Evolutionary conservation across 2,797 vertebrate species (phyloP), one percentile per base, ranked within the genome.

Genomic region (Falco cherrug): DNA sequence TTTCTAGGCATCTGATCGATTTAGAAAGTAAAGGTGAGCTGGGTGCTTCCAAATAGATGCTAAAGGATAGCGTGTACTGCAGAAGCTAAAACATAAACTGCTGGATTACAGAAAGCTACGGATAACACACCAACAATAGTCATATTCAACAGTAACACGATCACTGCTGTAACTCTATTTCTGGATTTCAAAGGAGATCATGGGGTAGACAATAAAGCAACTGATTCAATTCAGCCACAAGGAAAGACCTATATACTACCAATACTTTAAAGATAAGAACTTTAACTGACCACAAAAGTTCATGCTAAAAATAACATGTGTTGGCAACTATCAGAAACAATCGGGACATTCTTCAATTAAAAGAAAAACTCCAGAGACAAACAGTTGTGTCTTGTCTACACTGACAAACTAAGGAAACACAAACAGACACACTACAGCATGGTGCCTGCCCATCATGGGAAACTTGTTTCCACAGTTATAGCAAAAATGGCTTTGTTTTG

Each of bases 381-480:
- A 43, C 65, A 93, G 90, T 67, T 81, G 82, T 71, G 65, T 71
- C 87, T 91, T 84, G 67, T 89, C 84, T 87, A 57, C 21, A 5
- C 50, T 37, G 45, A 78, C 43, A 93, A 80, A 53, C 9, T 4
- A 74, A 70, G 20, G 35, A n/a, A 90, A 94, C 84, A 16, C 43
- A 65, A 53, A 51, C 39, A 82, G 26, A 73, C 39, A 28, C 5
- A 4, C 59, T 50, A 8, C 51, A 74, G 86, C 25, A 18, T 3
- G 16, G 45, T 83, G 84, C 84, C 77, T 79, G 53, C 39, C 65
- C 79, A 54, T 37, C 61, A 69, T 0, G 0, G 41, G 54, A 56
- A 90, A 61, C 5, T 76, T 9, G 11, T 71, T 94, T 48, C 64
- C 57, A 69, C 61, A 83, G 41, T 9, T 39, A 15, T 0, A 75